Evolutionary conservation across 2,113 vertebrate genomes (phyloP).

Genomic region (Lutjanus erythropterus): DNA sequence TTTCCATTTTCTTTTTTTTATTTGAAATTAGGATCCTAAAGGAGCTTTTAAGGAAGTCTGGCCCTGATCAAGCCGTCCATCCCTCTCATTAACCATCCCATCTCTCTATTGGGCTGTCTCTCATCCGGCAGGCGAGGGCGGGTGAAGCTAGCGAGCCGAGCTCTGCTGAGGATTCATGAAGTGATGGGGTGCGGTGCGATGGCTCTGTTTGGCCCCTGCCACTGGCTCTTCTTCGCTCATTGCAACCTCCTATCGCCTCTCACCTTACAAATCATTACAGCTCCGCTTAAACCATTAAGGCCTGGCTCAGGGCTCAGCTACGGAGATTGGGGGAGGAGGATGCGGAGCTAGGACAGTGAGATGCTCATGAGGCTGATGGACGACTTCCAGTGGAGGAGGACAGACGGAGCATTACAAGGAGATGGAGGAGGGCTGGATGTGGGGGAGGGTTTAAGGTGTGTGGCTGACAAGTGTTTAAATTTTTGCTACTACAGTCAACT

Average conservation of each 20-base stretch:
- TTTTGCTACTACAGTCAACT: slow-evolving; percentile 42
- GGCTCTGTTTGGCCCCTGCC: slow-evolving; percentile 63
- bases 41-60: neutral
- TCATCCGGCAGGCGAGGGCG: slow-evolving; percentile 21
- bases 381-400: slow-evolving; percentile 71
- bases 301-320: slow-evolving; percentile 34
- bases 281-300: slow-evolving; percentile 79
- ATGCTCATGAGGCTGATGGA: slow-evolving; percentile 68
- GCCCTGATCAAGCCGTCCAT: neutral
- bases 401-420: slow-evolving; percentile 41
- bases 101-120: slow-evolving; percentile 7
- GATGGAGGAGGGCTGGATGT: slow-evolving; percentile 46
- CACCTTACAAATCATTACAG: slow-evolving; percentile 85
- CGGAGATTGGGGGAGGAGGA: slow-evolving; percentile 14
- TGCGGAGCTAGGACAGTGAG: slow-evolving; percentile 40
- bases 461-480: slow-evolving; percentile 62
- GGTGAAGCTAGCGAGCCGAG: slow-evolving; percentile 37
- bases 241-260: slow-evolving; percentile 68
- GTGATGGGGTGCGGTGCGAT: slow-evolving; percentile 58
- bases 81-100: neutral
- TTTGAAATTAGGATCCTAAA: neutral
- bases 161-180: slow-evolving; percentile 70
- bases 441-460: slow-evolving; percentile 54
- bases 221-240: slow-evolving; percentile 48
- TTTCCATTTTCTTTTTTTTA: neutral